Conservation (phyloP, 2,888 invertebrate genomes). For the Corbicula japonica region DNA sequence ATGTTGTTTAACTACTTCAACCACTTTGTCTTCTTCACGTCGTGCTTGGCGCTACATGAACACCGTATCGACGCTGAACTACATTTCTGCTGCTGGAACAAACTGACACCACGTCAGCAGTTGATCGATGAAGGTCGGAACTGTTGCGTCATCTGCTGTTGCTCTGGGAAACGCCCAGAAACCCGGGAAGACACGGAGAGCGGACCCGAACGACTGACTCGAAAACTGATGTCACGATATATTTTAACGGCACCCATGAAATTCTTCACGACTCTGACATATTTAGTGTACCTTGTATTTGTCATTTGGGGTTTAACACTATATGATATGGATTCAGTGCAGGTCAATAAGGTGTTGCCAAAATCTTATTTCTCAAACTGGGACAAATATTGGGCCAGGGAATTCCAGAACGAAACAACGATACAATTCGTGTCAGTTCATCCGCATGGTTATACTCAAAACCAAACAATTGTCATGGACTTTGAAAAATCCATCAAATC, state of each 20-base stretch:
- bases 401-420: slow-evolving; percentile 33
- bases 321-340: slow-evolving; percentile 37
- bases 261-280: slow-evolving; percentile 16
- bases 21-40: slow-evolving; percentile 53
- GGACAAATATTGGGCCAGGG: slow-evolving; percentile 32
- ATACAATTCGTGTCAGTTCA: slow-evolving; percentile 35
- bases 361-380: slow-evolving; percentile 44
- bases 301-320: slow-evolving; percentile 33
- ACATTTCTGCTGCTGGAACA: slow-evolving; percentile 53
- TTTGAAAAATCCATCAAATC: slow-evolving; percentile 38
- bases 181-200: slow-evolving; percentile 49
- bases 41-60: slow-evolving; percentile 51
- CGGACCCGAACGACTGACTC: slow-evolving; percentile 33
- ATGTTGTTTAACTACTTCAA: slow-evolving; percentile 51
- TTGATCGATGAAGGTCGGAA: slow-evolving; percentile 24
- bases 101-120: slow-evolving; percentile 42
- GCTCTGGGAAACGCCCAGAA: slow-evolving; percentile 46
- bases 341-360: slow-evolving; percentile 40
- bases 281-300: slow-evolving; percentile 21
- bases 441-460: slow-evolving; percentile 32
- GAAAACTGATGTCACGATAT: slow-evolving; percentile 38
- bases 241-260: slow-evolving; percentile 29
- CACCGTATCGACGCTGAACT: slow-evolving; percentile 51
- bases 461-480: slow-evolving; percentile 31
- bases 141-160: slow-evolving; percentile 53